A percentile compares a stretch with the other conserved stretches of the same genome.
phyloP scores from a whole-genome alignment of 2,797 vertebrate species.

The Dicrostonyx torquatus region DNA sequence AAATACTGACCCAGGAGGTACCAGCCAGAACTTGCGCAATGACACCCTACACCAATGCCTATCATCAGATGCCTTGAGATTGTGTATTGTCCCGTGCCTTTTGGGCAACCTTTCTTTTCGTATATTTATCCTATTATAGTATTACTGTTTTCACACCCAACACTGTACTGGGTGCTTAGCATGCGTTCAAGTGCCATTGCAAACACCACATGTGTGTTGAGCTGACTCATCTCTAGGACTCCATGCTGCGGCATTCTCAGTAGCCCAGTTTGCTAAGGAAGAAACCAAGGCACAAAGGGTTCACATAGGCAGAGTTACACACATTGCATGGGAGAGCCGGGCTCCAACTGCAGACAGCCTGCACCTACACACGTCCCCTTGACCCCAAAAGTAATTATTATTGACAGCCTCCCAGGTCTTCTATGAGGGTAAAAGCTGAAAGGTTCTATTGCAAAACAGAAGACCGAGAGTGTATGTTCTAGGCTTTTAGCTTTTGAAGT shows the following conservation, averaged over 20 bases:
- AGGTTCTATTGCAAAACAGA: not conserved
- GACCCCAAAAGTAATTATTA: constrained; percentile 11
- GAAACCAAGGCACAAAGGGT: not conserved
- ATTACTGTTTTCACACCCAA: not conserved
- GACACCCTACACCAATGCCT: not conserved
- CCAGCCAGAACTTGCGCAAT: not conserved
- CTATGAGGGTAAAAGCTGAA: not conserved
- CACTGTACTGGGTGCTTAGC: not conserved
- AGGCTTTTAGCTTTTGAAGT: not conserved
- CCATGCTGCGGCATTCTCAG: not conserved
- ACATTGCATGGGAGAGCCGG: not conserved
- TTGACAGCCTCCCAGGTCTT: not conserved
- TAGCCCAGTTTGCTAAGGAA: constrained; percentile 32
- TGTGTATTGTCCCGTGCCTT: not conserved
- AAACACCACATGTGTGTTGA: not conserved
- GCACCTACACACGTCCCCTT: not conserved
- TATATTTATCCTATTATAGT: not conserved
- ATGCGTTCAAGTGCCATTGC: not conserved
- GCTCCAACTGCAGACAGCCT: not conserved
- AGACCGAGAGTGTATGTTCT: not conserved
- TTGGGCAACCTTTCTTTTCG: not conserved
- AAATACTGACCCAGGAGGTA: not conserved
- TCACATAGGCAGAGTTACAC: not conserved
- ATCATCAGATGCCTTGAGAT: not conserved
- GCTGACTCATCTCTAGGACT: not conserved